A percentile compares a stretch with the other conserved stretches of the same genome.
These are phyloP conservation scores for Botia kubotai DNA, from an alignment of 2,797 vertebrate genomes.

Conservation along the genomic window DNA sequence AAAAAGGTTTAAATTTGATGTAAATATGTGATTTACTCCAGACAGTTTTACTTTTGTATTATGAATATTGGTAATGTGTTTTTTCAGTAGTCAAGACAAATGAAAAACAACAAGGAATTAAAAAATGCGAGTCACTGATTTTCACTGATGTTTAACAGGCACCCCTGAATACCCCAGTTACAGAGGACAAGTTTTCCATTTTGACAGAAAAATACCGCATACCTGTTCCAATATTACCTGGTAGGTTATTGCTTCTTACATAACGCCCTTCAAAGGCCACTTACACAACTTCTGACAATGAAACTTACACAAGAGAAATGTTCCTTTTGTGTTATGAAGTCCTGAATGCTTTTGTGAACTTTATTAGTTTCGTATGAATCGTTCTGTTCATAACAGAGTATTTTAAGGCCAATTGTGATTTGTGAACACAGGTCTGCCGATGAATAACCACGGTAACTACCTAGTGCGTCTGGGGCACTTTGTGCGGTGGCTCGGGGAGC, in stretches of 20 bases:
- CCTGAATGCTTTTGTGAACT: not conserved
- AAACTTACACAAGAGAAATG: not conserved
- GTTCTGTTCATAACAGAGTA: not conserved
- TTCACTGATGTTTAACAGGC: constrained; percentile 77
- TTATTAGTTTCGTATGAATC: not conserved
- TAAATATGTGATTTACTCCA: not conserved
- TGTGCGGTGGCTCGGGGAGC: constrained; percentile 94
- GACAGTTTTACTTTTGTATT: not conserved
- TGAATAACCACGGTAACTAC: constrained; percentile 98
- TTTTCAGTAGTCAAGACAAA: not conserved
- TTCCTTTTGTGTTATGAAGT: not conserved
- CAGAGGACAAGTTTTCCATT: constrained; percentile 94
- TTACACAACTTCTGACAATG: constrained; percentile 1
- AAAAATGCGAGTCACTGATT: not conserved
- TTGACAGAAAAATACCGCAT: constrained; percentile 93
- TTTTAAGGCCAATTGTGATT: not conserved
- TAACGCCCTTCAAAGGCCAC: not conserved
- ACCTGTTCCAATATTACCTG: constrained; percentile 94
- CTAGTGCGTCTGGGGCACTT: constrained; percentile 93
- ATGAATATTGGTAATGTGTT: not conserved
- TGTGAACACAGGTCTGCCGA: constrained; percentile 86
- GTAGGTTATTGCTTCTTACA: constrained; percentile 69
- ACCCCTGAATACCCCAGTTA: constrained; percentile 91
- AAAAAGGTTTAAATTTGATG: not conserved
- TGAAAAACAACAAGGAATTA: not conserved